Evolutionary conservation across 2,797 vertebrate species (phyloP).

Genomic region (Falco cherrug): DNA sequence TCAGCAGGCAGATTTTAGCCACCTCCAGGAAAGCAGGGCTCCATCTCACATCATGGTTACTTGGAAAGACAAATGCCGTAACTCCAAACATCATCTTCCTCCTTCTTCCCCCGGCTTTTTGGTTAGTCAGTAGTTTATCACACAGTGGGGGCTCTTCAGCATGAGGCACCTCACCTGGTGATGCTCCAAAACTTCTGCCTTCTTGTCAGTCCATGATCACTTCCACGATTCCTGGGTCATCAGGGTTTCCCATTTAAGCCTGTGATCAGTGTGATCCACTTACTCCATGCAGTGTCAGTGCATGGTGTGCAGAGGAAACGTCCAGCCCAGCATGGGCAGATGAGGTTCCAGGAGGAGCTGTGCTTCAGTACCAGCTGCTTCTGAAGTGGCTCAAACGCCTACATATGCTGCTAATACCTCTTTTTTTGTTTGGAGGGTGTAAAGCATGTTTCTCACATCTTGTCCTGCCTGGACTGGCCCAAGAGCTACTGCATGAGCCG

Average conservation of each 20-base stretch:
- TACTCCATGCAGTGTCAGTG: background rate
- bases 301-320: accelerated
- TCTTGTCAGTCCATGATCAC: background rate
- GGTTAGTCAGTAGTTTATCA: background rate
- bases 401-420: background rate
- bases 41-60: no score
- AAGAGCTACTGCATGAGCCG: no score
- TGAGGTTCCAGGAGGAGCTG: background rate
- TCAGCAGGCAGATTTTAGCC: background rate
- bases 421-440: background rate
- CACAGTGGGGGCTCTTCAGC: background rate
- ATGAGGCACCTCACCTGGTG: background rate
- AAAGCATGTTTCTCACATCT: no score
- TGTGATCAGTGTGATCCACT: accelerated
- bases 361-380: background rate
- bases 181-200: background rate
- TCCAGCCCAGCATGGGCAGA: background rate
- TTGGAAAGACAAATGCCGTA: no score
- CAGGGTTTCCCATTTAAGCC: background rate
- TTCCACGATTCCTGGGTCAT: background rate
- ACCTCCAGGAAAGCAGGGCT: no score
- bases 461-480: no score
- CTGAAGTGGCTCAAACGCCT: background rate
- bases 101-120: background rate
- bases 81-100: background rate